phyloP scores from a whole-genome alignment of 2,888 invertebrate genomes.

The Synanthedon vespiformis region DNA sequence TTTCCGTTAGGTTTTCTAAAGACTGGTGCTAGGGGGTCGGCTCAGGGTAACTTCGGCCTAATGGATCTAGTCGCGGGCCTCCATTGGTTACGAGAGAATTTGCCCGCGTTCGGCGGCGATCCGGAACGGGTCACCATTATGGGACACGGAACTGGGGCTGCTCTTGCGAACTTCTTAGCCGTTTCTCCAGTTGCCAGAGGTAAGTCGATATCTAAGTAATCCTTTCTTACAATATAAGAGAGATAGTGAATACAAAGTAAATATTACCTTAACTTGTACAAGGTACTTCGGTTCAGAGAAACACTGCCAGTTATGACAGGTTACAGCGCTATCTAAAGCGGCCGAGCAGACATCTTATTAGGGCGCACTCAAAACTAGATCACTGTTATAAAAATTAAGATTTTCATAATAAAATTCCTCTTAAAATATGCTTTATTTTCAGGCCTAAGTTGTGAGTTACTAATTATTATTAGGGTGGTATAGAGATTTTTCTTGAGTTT shows the following conservation, averaged over 20 bases:
- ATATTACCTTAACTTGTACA: no score
- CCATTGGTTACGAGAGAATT: constrained; percentile 96
- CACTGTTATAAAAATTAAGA: no score
- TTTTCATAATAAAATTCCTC: no score
- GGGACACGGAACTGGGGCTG: constrained; percentile 97
- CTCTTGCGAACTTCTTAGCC: constrained; percentile 94
- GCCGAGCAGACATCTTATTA: no score
- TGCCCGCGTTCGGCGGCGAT: constrained; percentile 95
- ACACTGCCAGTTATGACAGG: no score
- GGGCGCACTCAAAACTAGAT: no score
- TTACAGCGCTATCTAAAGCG: no score
- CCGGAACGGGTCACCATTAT: constrained; percentile 92
- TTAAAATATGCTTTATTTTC: no score
- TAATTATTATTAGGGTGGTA: no score
- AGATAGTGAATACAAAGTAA: background rate
- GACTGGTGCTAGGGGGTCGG: constrained; percentile 88
- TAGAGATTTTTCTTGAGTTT: no score
- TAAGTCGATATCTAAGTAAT: constrained; percentile 39
- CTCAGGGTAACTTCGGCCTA: constrained; percentile 91
- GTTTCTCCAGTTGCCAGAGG: constrained; percentile 96
- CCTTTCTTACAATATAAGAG: background rate
- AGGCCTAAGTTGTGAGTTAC: no score
- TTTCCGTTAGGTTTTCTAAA: constrained; percentile 82
- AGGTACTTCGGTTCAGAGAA: no score
- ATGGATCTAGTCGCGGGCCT: constrained; percentile 95